Evolutionary conservation across 2,888 invertebrate species (phyloP).

Genomic region (Alloscopus bannaensis): DNA sequence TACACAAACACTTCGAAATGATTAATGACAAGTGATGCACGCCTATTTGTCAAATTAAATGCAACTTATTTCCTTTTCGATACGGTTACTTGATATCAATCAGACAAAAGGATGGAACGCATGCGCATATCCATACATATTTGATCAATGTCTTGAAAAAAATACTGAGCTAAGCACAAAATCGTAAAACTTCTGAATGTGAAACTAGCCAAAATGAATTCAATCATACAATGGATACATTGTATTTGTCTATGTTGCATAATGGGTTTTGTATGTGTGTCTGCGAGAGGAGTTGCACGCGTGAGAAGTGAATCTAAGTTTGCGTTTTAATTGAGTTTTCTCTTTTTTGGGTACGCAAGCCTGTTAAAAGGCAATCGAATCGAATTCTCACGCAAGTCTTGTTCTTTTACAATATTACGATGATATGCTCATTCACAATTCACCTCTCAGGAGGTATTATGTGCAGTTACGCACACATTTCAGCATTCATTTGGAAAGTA

Average conservation of each 20-base stretch:
- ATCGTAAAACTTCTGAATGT: constrained; percentile 15
- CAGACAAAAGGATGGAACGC: constrained; percentile 25
- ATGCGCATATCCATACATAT: background rate
- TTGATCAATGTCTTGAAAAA: too few relatives aligned
- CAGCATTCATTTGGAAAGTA: too few relatives aligned
- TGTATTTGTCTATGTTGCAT: background rate
- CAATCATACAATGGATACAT: background rate
- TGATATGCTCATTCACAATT: too few relatives aligned
- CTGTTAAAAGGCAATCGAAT: constrained; percentile 67
- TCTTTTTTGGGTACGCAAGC: constrained; percentile 40
- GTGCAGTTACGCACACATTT: too few relatives aligned
- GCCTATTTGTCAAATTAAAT: constrained; percentile 61
- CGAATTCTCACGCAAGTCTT: constrained; percentile 63
- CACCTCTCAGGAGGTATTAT: too few relatives aligned
- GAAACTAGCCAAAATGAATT: background rate
- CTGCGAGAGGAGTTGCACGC: background rate
- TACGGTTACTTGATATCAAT: constrained; percentile 19
- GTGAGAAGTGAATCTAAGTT: constrained; percentile 33
- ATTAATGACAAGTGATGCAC: constrained; percentile 41
- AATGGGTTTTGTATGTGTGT: background rate
- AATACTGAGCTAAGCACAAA: background rate
- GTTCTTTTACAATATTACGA: too few relatives aligned
- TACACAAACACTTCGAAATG: constrained; percentile 45
- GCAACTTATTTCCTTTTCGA: constrained; percentile 16
- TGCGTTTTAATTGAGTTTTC: constrained; percentile 55